phyloP scores from a whole-genome alignment of 1,140 invertebrate genomes.

The Phthorimaea operculella region DNA sequence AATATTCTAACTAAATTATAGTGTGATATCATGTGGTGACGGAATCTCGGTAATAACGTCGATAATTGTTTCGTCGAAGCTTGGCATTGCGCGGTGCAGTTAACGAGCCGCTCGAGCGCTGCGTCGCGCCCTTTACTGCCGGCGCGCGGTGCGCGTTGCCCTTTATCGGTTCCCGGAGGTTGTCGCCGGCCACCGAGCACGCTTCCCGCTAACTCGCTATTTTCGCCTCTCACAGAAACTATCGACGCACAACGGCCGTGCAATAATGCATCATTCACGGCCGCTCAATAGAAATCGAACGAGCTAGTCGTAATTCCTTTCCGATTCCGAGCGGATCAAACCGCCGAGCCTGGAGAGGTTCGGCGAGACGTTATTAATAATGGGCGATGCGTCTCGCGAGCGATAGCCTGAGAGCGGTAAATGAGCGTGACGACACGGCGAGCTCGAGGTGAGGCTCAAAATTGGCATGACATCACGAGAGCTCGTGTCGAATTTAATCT shows the following conservation, averaged over 20 bases:
- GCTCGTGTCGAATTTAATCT: conserved; percentile 65
- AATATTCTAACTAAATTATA: conserved; percentile 2
- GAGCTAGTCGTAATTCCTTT: conserved; percentile 11
- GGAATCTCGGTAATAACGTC: conserved; percentile 13
- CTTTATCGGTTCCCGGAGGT: conserved; percentile 61
- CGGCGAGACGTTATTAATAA: conserved; percentile 34
- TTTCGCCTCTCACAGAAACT: conserved; percentile 50
- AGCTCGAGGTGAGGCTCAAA: conserved; percentile 37
- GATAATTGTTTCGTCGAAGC: conserved; percentile 48
- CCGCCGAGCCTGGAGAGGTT: conserved; percentile 13
- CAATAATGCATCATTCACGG: conserved; percentile 38
- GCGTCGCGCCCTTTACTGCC: conserved; percentile 41
- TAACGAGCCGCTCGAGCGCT: conserved; percentile 46
- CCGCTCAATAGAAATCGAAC: conserved; percentile 26
- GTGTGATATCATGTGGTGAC: background rate
- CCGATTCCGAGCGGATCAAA: conserved; percentile 10
- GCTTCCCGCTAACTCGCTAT: conserved; percentile 50
- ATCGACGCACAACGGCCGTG: conserved; percentile 22
- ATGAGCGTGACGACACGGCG: conserved; percentile 52
- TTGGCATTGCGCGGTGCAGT: conserved; percentile 38
- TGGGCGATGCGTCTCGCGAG: conserved; percentile 25
- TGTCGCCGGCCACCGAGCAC: conserved; percentile 38
- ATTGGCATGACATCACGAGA: conserved; percentile 62
- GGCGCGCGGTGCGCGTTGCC: conserved; percentile 30
- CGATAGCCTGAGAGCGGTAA: conserved; percentile 33